phyloP scores from a whole-genome alignment of 2,797 vertebrate species.

The Diglossa cyanea region DNA sequence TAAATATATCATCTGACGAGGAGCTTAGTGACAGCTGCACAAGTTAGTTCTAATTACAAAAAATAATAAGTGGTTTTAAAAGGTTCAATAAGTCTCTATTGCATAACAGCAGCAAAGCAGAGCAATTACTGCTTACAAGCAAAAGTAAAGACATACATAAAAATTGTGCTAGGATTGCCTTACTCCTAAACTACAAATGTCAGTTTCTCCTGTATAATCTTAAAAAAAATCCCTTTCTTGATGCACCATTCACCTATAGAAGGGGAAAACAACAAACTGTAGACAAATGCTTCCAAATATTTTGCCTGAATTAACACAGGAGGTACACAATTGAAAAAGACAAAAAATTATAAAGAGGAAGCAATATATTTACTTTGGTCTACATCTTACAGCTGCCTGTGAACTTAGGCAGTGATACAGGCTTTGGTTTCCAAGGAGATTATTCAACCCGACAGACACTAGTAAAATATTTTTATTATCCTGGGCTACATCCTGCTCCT shows the following conservation, averaged over 20 bases:
- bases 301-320: not conserved
- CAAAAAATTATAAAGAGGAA: not conserved
- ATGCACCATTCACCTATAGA: not conserved
- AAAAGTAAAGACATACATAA: not conserved
- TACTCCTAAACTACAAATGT: not conserved
- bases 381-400: not conserved
- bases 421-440: not conserved
- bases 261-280: not conserved
- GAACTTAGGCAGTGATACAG: not conserved
- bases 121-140: not conserved
- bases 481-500: not conserved
- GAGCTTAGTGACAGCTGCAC: constrained; percentile 80
- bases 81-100: constrained; percentile 50
- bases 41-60: constrained; percentile 53
- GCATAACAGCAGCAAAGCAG: constrained; percentile 33
- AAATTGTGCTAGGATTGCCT: not conserved
- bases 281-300: not conserved
- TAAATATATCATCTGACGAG: constrained; percentile 73
- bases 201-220: not conserved
- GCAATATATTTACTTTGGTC: not conserved
- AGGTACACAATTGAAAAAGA: not conserved
- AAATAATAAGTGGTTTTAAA: constrained; percentile 55
- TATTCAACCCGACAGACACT: not conserved
- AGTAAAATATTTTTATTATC: constrained; percentile 20
- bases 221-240: not conserved